These are phyloP conservation scores for Enteromius fasciolatus DNA, from an alignment of 2,797 vertebrate genomes.

Conservation along the genomic window DNA sequence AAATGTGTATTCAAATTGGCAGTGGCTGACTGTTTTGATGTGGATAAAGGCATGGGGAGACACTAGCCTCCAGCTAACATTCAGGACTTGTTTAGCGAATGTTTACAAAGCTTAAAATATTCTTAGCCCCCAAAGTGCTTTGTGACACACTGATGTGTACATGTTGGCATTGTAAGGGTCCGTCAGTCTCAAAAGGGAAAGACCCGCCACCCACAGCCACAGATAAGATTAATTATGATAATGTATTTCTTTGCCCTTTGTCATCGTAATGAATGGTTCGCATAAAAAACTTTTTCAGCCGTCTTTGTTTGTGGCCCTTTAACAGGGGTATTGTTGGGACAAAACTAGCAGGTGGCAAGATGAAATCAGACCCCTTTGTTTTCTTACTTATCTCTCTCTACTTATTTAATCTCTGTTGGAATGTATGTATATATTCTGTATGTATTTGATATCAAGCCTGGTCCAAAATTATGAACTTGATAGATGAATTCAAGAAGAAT, in stretches of 20 bases:
- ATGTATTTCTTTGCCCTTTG: conserved; percentile 95
- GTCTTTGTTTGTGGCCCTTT: conserved; percentile 89
- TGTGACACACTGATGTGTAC: conserved; percentile 73
- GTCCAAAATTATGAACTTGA: neutral
- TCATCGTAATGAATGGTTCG: conserved; percentile 91
- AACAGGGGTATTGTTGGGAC: conserved; percentile 86
- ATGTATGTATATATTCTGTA: neutral
- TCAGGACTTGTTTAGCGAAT: conserved; percentile 64
- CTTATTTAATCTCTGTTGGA: conserved; percentile 1
- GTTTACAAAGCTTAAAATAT: conserved; percentile 78
- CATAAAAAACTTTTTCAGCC: conserved; percentile 86
- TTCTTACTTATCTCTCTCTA: conserved; percentile 35
- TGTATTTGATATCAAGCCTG: neutral
- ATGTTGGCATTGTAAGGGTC: conserved; percentile 76
- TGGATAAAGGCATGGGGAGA: conserved; percentile 54
- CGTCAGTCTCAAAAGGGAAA: conserved; percentile 77
- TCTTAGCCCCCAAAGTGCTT: conserved; percentile 70
- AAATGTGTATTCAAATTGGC: conserved; percentile 50
- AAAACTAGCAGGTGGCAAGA: conserved; percentile 89
- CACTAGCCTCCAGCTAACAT: conserved; percentile 53
- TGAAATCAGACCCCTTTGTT: conserved; percentile 74
- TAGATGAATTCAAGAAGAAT: neutral
- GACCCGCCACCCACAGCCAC: conserved; percentile 90
- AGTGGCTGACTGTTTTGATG: conserved; percentile 44
- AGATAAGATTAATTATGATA: conserved; percentile 97